A percentile compares a stretch with the other conserved stretches of the same genome.
Evolutionary conservation across 2,888 invertebrate genomes (phyloP).

Genomic region (Leucophora obtusa): DNA sequence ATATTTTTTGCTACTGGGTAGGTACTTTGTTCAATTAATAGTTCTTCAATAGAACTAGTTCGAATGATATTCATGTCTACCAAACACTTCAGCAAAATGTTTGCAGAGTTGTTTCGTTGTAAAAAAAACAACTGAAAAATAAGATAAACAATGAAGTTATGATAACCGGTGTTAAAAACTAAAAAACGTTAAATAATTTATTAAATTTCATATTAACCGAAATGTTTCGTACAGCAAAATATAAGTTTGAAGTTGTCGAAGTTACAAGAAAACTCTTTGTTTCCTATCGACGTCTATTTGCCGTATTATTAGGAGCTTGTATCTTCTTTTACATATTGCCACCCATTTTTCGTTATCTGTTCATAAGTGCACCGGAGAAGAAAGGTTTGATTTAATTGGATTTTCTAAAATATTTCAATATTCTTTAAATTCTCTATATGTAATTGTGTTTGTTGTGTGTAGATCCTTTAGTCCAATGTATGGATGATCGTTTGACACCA

Average conservation of each 20-base stretch:
- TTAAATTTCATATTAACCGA: constrained; percentile 61
- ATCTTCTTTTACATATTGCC: constrained; percentile 84
- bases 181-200: neutral
- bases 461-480: constrained; percentile 82
- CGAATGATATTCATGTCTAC: too few species aligned
- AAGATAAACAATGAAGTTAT: constrained; percentile 60
- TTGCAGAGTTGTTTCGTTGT: too few species aligned
- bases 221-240: constrained; percentile 76
- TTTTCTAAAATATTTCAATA: neutral
- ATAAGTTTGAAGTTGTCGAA: constrained; percentile 76
- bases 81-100: too few species aligned
- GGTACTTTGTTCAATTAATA: too few species aligned
- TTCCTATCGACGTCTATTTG: constrained; percentile 77
- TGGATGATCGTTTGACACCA: constrained; percentile 83
- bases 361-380: constrained; percentile 79
- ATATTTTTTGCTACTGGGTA: too few species aligned
- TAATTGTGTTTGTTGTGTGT: neutral
- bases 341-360: constrained; percentile 82
- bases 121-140: constrained; percentile 16
- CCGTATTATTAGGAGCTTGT: constrained; percentile 80
- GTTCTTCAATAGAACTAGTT: too few species aligned
- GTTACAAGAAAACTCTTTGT: constrained; percentile 73
- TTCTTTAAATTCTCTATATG: neutral
- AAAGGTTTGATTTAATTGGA: constrained; percentile 70
- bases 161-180: constrained; percentile 43